Conservation (phyloP, 2,797 vertebrate genomes). For the Gymnothorax javanicus region DNA sequence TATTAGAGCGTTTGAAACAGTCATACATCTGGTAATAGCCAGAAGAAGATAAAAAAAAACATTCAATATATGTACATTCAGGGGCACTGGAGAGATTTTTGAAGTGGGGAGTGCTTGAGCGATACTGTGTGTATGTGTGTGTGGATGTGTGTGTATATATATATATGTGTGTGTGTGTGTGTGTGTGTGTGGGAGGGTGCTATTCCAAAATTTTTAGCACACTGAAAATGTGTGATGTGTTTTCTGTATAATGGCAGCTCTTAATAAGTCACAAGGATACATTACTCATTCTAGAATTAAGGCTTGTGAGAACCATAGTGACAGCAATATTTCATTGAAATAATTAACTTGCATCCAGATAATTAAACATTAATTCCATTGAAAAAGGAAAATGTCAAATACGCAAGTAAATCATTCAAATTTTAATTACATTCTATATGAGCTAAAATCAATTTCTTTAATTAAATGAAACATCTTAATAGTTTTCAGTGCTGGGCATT, state of each 20-base stretch:
- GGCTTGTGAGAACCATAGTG: not conserved
- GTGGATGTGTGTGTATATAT: too few relatives aligned
- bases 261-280: not conserved
- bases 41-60: too few relatives aligned
- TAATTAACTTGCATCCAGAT: slow-evolving; percentile 16
- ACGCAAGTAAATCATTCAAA: slow-evolving; percentile 26
- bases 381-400: slow-evolving; percentile 9
- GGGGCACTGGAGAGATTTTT: too few relatives aligned
- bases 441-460: slow-evolving; percentile 21
- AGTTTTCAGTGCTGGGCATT: slow-evolving; percentile 20
- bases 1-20: too few relatives aligned
- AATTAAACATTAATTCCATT: slow-evolving; percentile 25
- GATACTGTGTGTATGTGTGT: too few relatives aligned
- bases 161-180: too few relatives aligned
- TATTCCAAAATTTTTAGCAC: not conserved
- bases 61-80: too few relatives aligned
- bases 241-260: not conserved
- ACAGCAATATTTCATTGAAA: slow-evolving; percentile 2
- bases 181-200: too few relatives aligned
- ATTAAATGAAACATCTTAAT: slow-evolving; percentile 17
- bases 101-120: too few relatives aligned
- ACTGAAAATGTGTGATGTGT: not conserved
- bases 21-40: too few relatives aligned
- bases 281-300: not conserved
- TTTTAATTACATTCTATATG: slow-evolving; percentile 23